Evolutionary conservation across 2,888 invertebrate genomes (phyloP), one percentile per base, ranked within the genome.

Genomic region (Rhagonycha fulva): DNA sequence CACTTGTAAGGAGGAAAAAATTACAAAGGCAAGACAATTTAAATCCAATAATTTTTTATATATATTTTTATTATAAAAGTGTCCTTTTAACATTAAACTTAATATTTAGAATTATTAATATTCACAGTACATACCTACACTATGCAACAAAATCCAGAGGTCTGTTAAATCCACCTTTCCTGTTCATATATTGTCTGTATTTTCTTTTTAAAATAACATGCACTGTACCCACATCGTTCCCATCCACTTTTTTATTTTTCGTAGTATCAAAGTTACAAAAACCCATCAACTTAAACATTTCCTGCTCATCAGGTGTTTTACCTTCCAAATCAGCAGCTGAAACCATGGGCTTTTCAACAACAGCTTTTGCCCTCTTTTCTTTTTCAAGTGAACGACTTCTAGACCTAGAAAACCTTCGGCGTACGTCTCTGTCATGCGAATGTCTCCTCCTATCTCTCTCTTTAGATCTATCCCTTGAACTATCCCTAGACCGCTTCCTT

Each of bases 161-260:
- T 86, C 99, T 91, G 89, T 99, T 99, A 89, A 99, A 99, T 73
- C 99, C 99, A 79, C 99, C 99, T 88, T 98, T 97, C 79, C 99
- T 92, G 89, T 99, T 99, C 99, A 99, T 99, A 87, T 99, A 99
- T 89, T 99, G 99, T 83, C 98, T 93, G 88, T 98, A 98, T 89
- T 98, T 97, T 83, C 99, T 91, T 89, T 98, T 98, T 77, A 98
- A 91, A 79, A 98, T 97, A 75, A 98, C 96, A 87, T 98, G 98
- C 79, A 98, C 98, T 28, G 94, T 95, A n/a, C 97, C 98, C 72
- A 93, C 93, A 83, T 98, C 96, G 86, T 99, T 99, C 30, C 96
- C 97, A 0, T 95, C 94, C 0, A 99, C 98, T 89, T 96, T 96
- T 88, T 97, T 98, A 83, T 96, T 96, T 90, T 99, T 99, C 0